Base-by-base conservation (phyloP, 2,888 invertebrate species). In the Catocala sponsa region DNA sequence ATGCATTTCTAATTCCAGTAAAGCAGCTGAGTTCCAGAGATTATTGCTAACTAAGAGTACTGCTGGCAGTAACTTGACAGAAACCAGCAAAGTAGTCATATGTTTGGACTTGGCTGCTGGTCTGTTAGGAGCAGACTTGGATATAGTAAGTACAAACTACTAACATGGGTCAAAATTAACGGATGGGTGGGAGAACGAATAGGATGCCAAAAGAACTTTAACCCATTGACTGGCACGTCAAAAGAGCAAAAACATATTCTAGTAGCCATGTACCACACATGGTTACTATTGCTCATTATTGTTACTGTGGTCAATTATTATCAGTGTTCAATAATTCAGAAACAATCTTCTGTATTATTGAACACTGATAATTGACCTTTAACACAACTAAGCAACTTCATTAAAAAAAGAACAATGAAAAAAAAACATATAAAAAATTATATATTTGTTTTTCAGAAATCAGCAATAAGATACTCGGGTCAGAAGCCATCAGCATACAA, bases 101-200 rank as follows among this genome's bases (percentile, higher is more conserved):
- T 96, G 96, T 71, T 84, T 96, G 41, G 96, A 96, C 80, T 82
- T 96, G 49, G 96, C 96, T 41, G 92, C 95, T 5, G 78, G 83
- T 7, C 70, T 92, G n/a, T 78, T 94, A 33, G 95, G 95, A 42
- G 86, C 90, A 41, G 90, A 91, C 55, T 91, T 96, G 58, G 96
- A 96, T 82, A 80, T 88, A 80, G 95, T 95, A 83, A 83, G 86
- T 75, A 53, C 59, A 0, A 15, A 33, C n/a, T 2, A 33, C n/a
- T 2, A 12, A n/a, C 12, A 44, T 42, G 15, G 15, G 15, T 15
- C 15, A 15, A 15, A 15, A 15, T 15, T 15, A 11, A n/a, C 4
- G 10, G 4, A 42, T 42, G 5, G 2, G 6, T 38, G 38, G 10
- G 4, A 5, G 38, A 38, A 38, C 0, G 2, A 15, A 15, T 15